Evolutionary conservation across 53 echinoderm and acorn worm genomes (phyloP).

Genomic region (Stichopus horrens): DNA sequence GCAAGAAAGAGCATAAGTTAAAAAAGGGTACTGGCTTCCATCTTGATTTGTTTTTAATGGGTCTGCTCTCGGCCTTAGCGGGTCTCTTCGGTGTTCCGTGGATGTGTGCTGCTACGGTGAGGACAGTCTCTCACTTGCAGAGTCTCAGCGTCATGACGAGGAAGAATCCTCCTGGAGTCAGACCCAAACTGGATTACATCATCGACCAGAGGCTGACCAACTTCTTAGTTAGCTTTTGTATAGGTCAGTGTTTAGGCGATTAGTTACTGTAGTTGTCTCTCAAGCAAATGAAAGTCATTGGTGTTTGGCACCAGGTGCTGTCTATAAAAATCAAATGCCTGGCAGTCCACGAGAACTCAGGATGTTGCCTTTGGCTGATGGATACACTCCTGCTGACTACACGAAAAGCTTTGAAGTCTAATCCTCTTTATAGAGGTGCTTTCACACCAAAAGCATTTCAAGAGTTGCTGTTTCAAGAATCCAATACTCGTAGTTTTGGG

Average conservation of each 20-base stretch:
- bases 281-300: no score
- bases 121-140: constrained; percentile 86
- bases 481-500: no score
- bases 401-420: no score
- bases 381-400: no score
- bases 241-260: constrained; percentile 64
- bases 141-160: constrained; percentile 88
- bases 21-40: constrained; percentile 95
- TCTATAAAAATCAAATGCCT: no score
- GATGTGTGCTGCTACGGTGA: constrained; percentile 94
- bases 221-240: constrained; percentile 88
- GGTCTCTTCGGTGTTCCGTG: constrained; percentile 90
- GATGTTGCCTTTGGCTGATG: no score
- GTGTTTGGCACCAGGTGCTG: no score
- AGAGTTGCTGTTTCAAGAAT: no score
- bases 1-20: constrained; percentile 89
- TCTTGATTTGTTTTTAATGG: constrained; percentile 93
- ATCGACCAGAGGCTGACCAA: constrained; percentile 97
- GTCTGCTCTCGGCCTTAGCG: constrained; percentile 66
- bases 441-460: no score
- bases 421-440: no score
- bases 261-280: no score
- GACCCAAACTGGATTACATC: constrained; percentile 84
- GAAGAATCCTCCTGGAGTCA: constrained; percentile 92
- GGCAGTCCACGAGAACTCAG: no score